Base-by-base conservation (phyloP, 2,888 invertebrate species). In the Sussaba pulchella region DNA sequence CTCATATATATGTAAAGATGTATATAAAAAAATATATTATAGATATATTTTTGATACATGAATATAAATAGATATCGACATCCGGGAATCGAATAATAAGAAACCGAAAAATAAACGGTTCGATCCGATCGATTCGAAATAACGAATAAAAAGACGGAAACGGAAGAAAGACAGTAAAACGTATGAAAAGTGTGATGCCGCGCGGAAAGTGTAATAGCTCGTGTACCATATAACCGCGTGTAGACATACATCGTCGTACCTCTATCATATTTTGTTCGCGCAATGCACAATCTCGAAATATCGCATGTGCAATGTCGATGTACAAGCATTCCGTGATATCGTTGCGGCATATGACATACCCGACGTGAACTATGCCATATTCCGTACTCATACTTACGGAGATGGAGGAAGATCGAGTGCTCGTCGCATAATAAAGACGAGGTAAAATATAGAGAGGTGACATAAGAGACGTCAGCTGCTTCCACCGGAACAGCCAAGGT, bases 371-470 rank as follows among this genome's bases (percentile, higher is more conserved):
- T 36, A 31, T 31, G 17, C 2, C 31, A 9, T 17, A n/a, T 1
- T 39, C 9, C 17, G 36, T 9, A 69, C 10, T 14, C 54, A 61
- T 21, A 75, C 26, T 39, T 47, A 67, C 26, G 45, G 47, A 71
- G 19, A 50, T 24, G 64, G 69, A 78, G 81, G 47, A 74, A 45
- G 75, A 76, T 47, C 81, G 76, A 78, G 79, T 79, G 82, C 70
- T 54, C 54, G 41, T 79, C 69, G 78, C 79, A 81, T 81, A 82
- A 84, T 84, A 82, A 81, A 84, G 78, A 74, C 71, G 76, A 61
- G 74, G 41, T 54, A 78, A 69, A 61, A 74, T 66, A 70, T 63
- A 57, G 71, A 52, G 17, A n/a, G 47, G 71, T 66, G 72, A 70
- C 73, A 69, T 45, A 73, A 67, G 54, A 77, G 66, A 82, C 82